These are phyloP conservation scores for Prosapia bicincta DNA, from an alignment of 2,888 invertebrate species.

Conservation along the genomic window DNA sequence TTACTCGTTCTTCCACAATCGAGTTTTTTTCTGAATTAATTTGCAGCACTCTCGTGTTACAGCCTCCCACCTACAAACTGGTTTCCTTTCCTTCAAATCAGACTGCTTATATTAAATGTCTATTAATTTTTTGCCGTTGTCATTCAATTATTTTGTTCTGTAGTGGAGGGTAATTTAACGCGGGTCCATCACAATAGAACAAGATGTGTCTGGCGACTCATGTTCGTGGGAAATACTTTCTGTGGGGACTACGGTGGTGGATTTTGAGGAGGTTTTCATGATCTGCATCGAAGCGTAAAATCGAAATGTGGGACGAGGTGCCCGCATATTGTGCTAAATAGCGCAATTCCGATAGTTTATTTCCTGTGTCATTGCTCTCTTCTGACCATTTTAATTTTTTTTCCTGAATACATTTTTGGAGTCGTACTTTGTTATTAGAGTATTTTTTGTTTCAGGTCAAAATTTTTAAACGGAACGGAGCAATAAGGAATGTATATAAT, in stretches of 20 bases:
- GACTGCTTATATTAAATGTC: neutral
- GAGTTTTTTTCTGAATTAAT: neutral
- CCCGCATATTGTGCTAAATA: neutral
- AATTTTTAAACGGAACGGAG: too few species aligned
- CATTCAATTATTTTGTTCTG: neutral
- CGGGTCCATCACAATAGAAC: neutral
- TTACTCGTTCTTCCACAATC: neutral
- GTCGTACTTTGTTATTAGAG: too few species aligned
- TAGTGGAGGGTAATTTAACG: neutral
- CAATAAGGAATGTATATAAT: too few species aligned
- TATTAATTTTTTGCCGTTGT: neutral
- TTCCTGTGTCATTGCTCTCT: too few species aligned
- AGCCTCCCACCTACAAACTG: neutral
- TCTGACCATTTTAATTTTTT: too few species aligned
- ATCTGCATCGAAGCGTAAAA: neutral
- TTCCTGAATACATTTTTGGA: too few species aligned
- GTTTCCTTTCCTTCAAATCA: neutral
- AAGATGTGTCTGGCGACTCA: neutral
- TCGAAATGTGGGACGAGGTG: neutral
- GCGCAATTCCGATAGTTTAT: neutral
- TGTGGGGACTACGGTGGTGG: neutral
- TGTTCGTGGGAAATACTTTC: neutral
- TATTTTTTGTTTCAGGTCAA: too few species aligned
- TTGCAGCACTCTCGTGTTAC: neutral
- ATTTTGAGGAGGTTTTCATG: neutral